These are phyloP conservation scores for Emydocephalus ijimae DNA, from an alignment of 2,113 vertebrate species.

Conservation along the genomic window DNA sequence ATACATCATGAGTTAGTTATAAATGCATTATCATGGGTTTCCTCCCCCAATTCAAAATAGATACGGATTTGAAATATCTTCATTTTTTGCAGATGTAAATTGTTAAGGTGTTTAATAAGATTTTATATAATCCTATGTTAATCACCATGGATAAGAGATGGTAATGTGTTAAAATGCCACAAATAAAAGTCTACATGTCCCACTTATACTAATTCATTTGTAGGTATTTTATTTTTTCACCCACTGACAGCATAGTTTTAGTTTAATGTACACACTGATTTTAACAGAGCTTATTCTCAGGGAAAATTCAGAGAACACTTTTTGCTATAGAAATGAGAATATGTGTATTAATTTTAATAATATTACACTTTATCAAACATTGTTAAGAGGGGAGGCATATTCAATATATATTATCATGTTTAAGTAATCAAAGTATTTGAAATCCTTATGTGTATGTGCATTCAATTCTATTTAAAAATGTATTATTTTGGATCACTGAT, in stretches of 20 bases:
- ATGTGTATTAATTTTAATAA: neutral
- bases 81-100: slow-evolving; percentile 25
- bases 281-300: neutral
- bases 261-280: neutral
- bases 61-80: neutral
- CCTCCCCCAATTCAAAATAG: neutral
- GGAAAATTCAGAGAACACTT: neutral
- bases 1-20: neutral
- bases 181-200: neutral
- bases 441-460: neutral
- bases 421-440: neutral
- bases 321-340: neutral
- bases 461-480: neutral
- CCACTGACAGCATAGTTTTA: neutral
- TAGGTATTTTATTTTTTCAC: neutral
- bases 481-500: neutral
- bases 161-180: neutral
- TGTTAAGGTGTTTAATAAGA: slow-evolving; percentile 22
- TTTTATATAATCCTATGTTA: neutral
- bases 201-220: neutral
- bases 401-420: neutral
- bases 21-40: neutral
- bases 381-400: neutral
- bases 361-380: neutral
- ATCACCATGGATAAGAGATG: neutral